Base-by-base conservation (phyloP, 2,888 invertebrate species). In the Petrophora chlorosata region DNA sequence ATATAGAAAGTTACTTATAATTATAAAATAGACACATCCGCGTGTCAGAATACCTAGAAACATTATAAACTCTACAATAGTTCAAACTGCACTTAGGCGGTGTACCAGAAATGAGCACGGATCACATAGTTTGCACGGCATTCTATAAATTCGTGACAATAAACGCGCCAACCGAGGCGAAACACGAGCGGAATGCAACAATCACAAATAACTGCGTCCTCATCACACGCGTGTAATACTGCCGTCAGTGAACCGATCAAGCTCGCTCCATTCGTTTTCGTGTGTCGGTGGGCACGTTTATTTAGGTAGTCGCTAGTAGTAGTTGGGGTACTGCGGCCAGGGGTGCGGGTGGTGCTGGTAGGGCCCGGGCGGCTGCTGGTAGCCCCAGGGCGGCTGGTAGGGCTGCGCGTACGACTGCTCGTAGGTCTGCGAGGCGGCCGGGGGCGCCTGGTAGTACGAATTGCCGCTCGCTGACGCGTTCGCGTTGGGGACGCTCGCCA, bases 281-380 rank as follows among this genome's bases (percentile, higher is more conserved):
- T 9, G 16, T n/a, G 10, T 15, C 23, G 14, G 33, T 14, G 29
- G 35, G 44, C 28, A 19, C 30, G 15, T 43, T 44, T 43, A 50
- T 34, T 39, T 34, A 5, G 10, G n/a, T 15, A 14, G 12, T 10
- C 42, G 64, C 65, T 82, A 90, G 69, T 90, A 91, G 65, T 91
- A 91, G 67, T 90, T 90, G 42, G 86, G 84, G 67, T 90, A 90
- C 59, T 90, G 87, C 13, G 83, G 82, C 90, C 90, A 90, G 19
- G 88, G 83, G 60, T 83, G 82, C 16, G 85, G 83, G 59, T 84
- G 90, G 66, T 89, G 89, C 53, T 86, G 87, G 73, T 90, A 88
- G 46, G 90, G 85, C 2, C 81, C 82, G 35, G 88, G 83, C 32
- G 89, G 86, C 65, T 90, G 90, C 73, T 90, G 89, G 77, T 89